Evolutionary conservation across 2,888 invertebrate genomes (phyloP).

Genomic region (Isotomurus palustris): DNA sequence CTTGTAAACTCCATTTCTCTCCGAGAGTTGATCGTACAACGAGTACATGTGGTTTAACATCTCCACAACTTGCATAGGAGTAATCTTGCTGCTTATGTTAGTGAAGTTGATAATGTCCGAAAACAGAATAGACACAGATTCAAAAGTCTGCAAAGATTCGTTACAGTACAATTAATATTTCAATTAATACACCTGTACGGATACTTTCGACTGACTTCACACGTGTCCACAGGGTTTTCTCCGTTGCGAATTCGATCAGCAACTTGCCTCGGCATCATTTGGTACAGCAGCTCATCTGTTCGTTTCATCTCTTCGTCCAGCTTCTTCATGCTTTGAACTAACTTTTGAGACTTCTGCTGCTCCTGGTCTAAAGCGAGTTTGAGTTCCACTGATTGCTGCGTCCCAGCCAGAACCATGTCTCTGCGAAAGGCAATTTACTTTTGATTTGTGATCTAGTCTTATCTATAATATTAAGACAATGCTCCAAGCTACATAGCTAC

Average conservation of each 20-base stretch:
- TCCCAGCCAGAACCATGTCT: slow-evolving; percentile 91
- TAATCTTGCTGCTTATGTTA: slow-evolving; percentile 89
- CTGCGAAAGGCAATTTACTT: no score
- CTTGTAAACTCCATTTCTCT: slow-evolving; percentile 90
- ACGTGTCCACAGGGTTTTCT: slow-evolving; percentile 91
- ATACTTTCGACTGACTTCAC: slow-evolving; percentile 85
- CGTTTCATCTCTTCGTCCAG: slow-evolving; percentile 92
- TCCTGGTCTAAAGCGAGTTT: slow-evolving; percentile 93
- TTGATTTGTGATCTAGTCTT: slow-evolving; percentile 27
- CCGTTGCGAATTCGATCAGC: slow-evolving; percentile 88
- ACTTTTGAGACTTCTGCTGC: slow-evolving; percentile 89
- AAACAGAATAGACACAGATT: slow-evolving; percentile 91
- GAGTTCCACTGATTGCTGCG: slow-evolving; percentile 93
- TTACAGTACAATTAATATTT: background rate
- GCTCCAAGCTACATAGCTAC: background rate
- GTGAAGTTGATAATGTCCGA: slow-evolving; percentile 98
- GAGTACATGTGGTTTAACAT: slow-evolving; percentile 94
- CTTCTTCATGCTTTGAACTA: slow-evolving; percentile 94
- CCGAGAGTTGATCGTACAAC: slow-evolving; percentile 89
- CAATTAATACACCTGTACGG: background rate
- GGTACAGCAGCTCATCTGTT: slow-evolving; percentile 91
- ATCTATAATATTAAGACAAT: background rate
- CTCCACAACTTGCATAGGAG: slow-evolving; percentile 96
- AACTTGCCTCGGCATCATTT: slow-evolving; percentile 53
- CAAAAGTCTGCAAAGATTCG: slow-evolving; percentile 72